These are phyloP conservation scores for Cephalopachus bancanus DNA, from an alignment of 2,797 vertebrate species.

Conservation along the genomic window DNA sequence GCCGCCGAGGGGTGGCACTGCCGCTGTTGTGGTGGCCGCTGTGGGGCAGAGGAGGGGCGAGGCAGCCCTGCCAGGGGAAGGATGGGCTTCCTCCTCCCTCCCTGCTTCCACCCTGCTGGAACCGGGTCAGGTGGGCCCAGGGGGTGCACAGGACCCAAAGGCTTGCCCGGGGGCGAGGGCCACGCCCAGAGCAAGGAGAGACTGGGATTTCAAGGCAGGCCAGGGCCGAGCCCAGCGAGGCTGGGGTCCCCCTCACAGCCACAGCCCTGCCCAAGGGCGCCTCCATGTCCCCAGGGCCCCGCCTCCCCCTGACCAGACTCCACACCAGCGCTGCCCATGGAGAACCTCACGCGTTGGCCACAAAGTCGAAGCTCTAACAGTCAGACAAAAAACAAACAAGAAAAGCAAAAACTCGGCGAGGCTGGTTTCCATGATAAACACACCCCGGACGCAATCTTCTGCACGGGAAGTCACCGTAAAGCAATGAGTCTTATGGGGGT, in stretches of 20 bases:
- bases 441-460: background rate
- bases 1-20: background rate
- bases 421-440: no score
- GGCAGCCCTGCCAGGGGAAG: background rate
- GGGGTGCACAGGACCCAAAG: background rate
- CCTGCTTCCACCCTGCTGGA: background rate
- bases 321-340: background rate
- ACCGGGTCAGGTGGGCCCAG: background rate
- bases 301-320: background rate
- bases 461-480: background rate
- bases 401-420: no score
- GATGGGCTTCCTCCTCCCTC: fast-evolving
- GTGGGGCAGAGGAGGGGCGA: background rate
- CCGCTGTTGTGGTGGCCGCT: background rate
- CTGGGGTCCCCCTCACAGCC: background rate
- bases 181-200: fast-evolving
- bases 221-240: background rate
- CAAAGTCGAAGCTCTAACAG: no score
- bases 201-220: fast-evolving
- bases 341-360: background rate
- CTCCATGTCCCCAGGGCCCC: background rate
- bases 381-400: no score
- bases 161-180: background rate
- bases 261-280: background rate
- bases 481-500: background rate